phyloP scores from a whole-genome alignment of 2,888 invertebrate species.

The Hipparchia sbordonii region DNA sequence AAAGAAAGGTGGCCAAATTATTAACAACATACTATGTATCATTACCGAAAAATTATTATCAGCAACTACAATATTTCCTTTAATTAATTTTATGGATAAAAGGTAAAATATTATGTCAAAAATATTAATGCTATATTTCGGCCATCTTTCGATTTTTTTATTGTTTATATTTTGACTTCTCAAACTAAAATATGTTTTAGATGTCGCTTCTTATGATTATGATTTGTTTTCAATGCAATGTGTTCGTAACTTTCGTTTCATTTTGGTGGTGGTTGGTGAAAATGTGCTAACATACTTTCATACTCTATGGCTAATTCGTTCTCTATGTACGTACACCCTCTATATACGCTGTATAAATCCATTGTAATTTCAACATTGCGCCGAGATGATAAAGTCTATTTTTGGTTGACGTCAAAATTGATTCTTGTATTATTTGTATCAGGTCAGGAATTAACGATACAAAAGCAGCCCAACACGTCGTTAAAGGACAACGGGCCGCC shows the following conservation, averaged over 20 bases:
- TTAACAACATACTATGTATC: background rate
- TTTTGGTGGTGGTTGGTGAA: slow-evolving; percentile 82
- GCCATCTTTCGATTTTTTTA: slow-evolving; percentile 28
- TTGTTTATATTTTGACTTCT: slow-evolving; percentile 18
- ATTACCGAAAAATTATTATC: background rate
- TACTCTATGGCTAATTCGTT: slow-evolving; percentile 81
- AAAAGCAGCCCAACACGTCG: slow-evolving; percentile 97
- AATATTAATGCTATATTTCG: slow-evolving; percentile 2
- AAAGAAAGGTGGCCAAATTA: slow-evolving; percentile 32
- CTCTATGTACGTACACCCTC: slow-evolving; percentile 48
- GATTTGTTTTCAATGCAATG: slow-evolving; percentile 43
- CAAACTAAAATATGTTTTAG: slow-evolving; percentile 25
- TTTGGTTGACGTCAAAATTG: slow-evolving; percentile 6
- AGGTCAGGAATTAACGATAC: slow-evolving; percentile 96
- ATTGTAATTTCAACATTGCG: slow-evolving; percentile 24
- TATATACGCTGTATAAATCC: slow-evolving; percentile 21
- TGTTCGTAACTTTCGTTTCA: slow-evolving; percentile 49
- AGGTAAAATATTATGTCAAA: no score
- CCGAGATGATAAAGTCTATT: slow-evolving; percentile 18
- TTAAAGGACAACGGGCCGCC: slow-evolving; percentile 87
- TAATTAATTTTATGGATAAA: no score
- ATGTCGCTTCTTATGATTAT: slow-evolving; percentile 32
- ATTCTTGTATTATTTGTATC: slow-evolving; percentile 38
- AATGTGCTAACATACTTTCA: slow-evolving; percentile 81
- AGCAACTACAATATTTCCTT: background rate